Evolutionary conservation across 1,140 invertebrate genomes (phyloP).

Genomic region (Formica exsecta): DNA sequence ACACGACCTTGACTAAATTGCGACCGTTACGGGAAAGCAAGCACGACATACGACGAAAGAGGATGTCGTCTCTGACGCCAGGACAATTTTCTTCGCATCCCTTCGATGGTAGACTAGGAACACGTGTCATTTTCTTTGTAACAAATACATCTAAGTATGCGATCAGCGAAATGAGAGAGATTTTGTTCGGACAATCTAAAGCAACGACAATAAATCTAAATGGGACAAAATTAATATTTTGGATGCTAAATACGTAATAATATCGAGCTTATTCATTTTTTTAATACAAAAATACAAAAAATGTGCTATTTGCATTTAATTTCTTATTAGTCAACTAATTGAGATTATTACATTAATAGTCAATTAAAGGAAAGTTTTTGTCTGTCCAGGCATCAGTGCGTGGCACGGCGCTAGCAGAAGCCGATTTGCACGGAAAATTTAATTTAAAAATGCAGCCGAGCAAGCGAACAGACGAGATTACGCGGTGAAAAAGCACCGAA

Average conservation of each 20-base stretch:
- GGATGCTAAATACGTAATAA: not conserved
- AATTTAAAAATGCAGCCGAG: slow-evolving; percentile 75
- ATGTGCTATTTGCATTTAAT: not conserved
- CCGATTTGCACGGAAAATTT: slow-evolving; percentile 77
- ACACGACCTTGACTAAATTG: slow-evolving; percentile 59
- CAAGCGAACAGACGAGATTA: slow-evolving; percentile 66
- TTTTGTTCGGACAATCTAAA: slow-evolving; percentile 64
- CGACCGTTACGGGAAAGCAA: slow-evolving; percentile 54
- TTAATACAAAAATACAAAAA: not conserved
- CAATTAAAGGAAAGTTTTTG: slow-evolving; percentile 34
- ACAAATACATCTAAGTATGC: not conserved
- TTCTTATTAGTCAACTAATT: slow-evolving; percentile 6
- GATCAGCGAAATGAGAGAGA: slow-evolving; percentile 71
- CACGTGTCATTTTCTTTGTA: not conserved
- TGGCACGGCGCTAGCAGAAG: slow-evolving; percentile 30
- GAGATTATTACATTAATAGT: slow-evolving; percentile 25
- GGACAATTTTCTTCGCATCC: slow-evolving; percentile 64
- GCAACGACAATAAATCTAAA: not conserved
- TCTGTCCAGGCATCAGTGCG: not conserved
- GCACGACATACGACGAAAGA: slow-evolving; percentile 38
- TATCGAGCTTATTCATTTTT: not conserved
- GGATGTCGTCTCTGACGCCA: not conserved
- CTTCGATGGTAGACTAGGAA: slow-evolving; percentile 43
- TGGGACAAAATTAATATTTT: not conserved
- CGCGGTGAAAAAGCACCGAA: slow-evolving; percentile 56